These are phyloP conservation scores for Apotomis turbidana DNA, from an alignment of 2,888 invertebrate species.

Conservation along the genomic window DNA sequence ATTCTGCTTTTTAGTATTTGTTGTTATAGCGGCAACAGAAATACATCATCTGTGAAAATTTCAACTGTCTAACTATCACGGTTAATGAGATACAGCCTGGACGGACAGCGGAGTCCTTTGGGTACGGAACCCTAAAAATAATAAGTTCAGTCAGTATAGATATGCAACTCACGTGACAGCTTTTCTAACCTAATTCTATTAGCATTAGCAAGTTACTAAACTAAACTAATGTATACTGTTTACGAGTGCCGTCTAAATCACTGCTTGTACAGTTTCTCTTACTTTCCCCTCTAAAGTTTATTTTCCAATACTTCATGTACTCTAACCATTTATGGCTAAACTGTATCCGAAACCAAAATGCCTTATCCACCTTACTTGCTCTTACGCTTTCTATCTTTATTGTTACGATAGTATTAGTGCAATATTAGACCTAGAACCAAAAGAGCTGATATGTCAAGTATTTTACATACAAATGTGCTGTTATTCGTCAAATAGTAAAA, in stretches of 20 bases:
- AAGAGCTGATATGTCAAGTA: background rate
- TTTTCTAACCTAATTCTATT: background rate
- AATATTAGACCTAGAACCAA: background rate
- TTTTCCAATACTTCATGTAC: constrained; percentile 25
- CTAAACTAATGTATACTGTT: background rate
- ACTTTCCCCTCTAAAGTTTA: constrained; percentile 24
- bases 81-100: no score
- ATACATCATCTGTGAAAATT: no score
- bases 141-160: background rate
- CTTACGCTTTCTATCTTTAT: background rate
- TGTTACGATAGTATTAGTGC: background rate
- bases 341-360: background rate
- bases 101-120: no score
- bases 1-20: no score
- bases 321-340: background rate
- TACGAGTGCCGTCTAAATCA: background rate
- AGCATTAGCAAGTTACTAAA: background rate
- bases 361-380: background rate
- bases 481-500: constrained; percentile 7
- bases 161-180: background rate
- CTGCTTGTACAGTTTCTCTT: constrained; percentile 19
- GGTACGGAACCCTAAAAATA: no score
- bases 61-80: no score
- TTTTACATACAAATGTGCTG: background rate
- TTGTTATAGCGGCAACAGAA: no score